Percentiles rank a stretch among this genome's conserved stretches.
phyloP scores from a whole-genome alignment of 2,113 vertebrate genomes.

The Actinemys pallida region DNA sequence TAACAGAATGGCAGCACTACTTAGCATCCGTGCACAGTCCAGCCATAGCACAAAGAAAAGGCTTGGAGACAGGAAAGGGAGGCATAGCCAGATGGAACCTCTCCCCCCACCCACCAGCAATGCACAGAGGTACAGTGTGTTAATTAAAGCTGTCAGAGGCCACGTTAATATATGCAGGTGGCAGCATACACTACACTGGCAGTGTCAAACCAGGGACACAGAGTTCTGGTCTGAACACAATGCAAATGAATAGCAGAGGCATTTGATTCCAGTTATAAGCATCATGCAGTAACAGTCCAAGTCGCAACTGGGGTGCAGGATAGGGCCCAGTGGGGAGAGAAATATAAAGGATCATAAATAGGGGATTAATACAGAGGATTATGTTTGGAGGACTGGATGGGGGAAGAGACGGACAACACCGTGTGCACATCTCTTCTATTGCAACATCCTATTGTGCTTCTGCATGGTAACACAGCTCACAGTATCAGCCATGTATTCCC shows the following conservation, averaged over 20 bases:
- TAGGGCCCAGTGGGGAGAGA: not conserved
- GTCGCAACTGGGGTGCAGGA: not conserved
- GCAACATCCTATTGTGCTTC: not conserved
- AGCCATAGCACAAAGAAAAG: not conserved
- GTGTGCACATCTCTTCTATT: not conserved
- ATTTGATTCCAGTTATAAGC: not conserved
- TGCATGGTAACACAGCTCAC: not conserved
- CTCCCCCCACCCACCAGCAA: not conserved
- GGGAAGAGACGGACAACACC: not conserved
- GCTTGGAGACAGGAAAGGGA: fast-evolving
- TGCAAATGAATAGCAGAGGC: not conserved
- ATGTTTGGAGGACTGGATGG: not conserved
- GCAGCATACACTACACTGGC: not conserved
- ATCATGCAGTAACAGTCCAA: not conserved
- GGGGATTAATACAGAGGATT: not conserved
- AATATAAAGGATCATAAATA: not conserved
- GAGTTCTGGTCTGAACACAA: not conserved
- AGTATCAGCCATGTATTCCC: fast-evolving
- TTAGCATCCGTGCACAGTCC: not conserved
- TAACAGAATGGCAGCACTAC: not conserved
- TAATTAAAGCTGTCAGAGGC: not conserved
- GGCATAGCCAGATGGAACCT: not conserved
- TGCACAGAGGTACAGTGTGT: not conserved
- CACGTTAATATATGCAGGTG: not conserved
- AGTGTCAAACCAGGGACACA: not conserved